phyloP scores from a whole-genome alignment of 2,113 vertebrate species.

The Malaclemys terrapin region DNA sequence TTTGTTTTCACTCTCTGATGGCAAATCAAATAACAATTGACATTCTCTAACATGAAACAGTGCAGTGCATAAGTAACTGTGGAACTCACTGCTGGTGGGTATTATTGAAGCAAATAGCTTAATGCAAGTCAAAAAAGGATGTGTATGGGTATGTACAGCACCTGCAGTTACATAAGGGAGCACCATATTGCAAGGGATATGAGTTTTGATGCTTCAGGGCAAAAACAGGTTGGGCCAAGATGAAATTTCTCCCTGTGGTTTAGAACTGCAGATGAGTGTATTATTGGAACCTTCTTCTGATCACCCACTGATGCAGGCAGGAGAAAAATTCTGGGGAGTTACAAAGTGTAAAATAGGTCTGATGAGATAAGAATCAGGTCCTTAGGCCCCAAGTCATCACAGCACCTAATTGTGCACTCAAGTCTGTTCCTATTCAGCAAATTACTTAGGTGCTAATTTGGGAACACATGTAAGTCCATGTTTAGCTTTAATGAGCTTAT shows the following conservation, averaged over 20 bases:
- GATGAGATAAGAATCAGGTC: neutral
- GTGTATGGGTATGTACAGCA: neutral
- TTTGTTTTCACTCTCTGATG: neutral
- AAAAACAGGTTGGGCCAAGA: neutral
- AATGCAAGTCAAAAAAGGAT: neutral
- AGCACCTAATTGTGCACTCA: constrained; percentile 9
- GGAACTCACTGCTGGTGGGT: rapidly evolving
- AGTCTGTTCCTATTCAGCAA: neutral
- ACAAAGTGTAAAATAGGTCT: neutral
- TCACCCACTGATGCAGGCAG: rapidly evolving
- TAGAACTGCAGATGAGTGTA: neutral
- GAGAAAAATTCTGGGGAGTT: constrained; percentile 11
- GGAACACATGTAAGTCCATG: neutral
- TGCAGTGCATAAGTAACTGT: neutral
- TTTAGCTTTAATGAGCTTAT: neutral
- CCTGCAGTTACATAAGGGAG: neutral
- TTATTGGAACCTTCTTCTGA: neutral
- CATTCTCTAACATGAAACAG: neutral
- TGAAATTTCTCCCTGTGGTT: neutral
- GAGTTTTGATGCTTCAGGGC: neutral
- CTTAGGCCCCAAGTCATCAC: neutral
- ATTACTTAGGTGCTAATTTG: neutral
- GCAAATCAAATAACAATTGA: neutral
- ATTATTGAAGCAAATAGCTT: neutral
- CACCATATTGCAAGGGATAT: neutral